Conservation (phyloP, 2,797 vertebrate genomes). For the Cetoscarus ocellatus region DNA sequence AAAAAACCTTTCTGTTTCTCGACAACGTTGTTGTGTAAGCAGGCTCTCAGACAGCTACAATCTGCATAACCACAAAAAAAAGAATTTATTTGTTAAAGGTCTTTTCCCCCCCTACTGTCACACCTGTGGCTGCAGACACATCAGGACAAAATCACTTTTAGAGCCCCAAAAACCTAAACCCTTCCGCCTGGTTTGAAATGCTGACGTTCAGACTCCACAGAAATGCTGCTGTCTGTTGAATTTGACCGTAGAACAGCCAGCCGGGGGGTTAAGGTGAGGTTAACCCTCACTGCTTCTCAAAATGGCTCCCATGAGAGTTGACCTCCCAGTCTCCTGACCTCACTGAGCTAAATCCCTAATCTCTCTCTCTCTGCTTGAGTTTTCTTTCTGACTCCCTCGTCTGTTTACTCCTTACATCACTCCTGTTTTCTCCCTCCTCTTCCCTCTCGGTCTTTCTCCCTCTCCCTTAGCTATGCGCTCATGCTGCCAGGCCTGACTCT, state of each 20-base stretch:
- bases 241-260: slow-evolving; percentile 58
- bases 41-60: too few relatives aligned
- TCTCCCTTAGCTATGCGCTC: slow-evolving; percentile 87
- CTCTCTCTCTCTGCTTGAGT: slow-evolving; percentile 46
- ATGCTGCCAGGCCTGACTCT: slow-evolving; percentile 88
- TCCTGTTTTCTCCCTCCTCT: slow-evolving; percentile 51
- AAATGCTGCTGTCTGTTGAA: slow-evolving; percentile 69
- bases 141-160: slow-evolving; percentile 21
- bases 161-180: slow-evolving; percentile 24
- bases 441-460: slow-evolving; percentile 45
- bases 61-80: too few relatives aligned
- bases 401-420: slow-evolving; percentile 70
- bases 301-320: slow-evolving; percentile 55
- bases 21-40: too few relatives aligned
- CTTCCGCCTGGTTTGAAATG: slow-evolving; percentile 27
- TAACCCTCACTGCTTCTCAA: slow-evolving; percentile 49
- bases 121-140: slow-evolving; percentile 29
- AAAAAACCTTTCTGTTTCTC: too few relatives aligned
- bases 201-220: slow-evolving; percentile 50
- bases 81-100: too few relatives aligned
- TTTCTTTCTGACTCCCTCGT: slow-evolving; percentile 28
- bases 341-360: slow-evolving; percentile 43
- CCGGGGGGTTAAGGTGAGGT: slow-evolving; percentile 59
- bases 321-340: slow-evolving; percentile 61
- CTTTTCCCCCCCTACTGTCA: too few relatives aligned